Conservation (phyloP, 2,797 vertebrate genomes). For the Gallinago stenura region DNA sequence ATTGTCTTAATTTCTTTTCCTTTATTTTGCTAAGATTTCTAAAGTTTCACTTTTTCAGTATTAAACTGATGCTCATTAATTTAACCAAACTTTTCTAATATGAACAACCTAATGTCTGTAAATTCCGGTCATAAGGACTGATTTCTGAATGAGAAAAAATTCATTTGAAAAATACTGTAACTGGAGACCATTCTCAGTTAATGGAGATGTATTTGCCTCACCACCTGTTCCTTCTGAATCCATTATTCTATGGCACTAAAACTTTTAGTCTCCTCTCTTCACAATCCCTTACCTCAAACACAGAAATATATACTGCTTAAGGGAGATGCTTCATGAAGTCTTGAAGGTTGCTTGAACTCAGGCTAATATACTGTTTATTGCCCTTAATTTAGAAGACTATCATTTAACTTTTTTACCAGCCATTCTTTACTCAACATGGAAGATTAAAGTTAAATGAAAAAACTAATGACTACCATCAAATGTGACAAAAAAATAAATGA, state of each 20-base stretch:
- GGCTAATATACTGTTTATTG: neutral
- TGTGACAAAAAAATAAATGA: neutral
- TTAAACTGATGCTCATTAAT: neutral
- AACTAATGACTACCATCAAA: neutral
- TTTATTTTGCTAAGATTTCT: neutral
- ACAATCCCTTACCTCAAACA: neutral
- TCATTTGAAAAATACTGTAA: neutral
- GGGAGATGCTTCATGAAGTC: neutral
- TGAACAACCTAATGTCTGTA: neutral
- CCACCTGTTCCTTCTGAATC: neutral
- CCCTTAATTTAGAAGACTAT: neutral
- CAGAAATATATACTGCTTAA: neutral
- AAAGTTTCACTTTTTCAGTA: neutral
- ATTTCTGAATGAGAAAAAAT: neutral
- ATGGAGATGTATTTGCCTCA: neutral
- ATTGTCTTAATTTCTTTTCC: neutral
- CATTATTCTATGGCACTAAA: neutral
- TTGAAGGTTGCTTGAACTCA: neutral
- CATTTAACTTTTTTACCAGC: neutral
- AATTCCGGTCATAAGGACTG: neutral
- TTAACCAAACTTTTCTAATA: neutral
- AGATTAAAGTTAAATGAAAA: neutral
- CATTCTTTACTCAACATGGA: neutral
- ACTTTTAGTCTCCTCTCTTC: neutral
- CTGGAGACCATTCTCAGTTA: neutral